Percentiles rank a stretch among this genome's conserved stretches.
Evolutionary conservation across 1,140 invertebrate species (phyloP).

Genomic region (Zaprionus ghesquierei): DNA sequence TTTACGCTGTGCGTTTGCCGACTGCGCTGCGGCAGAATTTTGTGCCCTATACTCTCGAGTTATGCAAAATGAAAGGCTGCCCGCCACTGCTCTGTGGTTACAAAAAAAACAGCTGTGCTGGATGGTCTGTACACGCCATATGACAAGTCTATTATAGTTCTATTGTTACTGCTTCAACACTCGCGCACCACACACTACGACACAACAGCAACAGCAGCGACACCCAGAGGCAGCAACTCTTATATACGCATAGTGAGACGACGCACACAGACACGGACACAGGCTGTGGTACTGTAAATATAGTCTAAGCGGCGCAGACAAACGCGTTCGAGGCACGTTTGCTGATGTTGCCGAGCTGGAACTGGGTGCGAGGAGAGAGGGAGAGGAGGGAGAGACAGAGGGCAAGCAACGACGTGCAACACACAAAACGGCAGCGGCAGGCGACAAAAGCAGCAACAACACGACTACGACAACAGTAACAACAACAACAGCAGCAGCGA

Average conservation of each 20-base stretch:
- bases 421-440: slow-evolving; percentile 12
- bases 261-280: slow-evolving; percentile 11
- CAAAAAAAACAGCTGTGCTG: too few species aligned
- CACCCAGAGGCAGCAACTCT: background rate
- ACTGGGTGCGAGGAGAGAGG: background rate
- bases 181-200: slow-evolving; percentile 29
- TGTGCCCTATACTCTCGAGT: too few species aligned
- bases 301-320: slow-evolving; percentile 47
- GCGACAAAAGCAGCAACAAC: slow-evolving; percentile 16
- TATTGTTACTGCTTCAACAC: slow-evolving; percentile 28
- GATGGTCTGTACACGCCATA: too few species aligned
- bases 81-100: too few species aligned
- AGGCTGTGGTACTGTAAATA: slow-evolving; percentile 17
- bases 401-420: slow-evolving; percentile 35
- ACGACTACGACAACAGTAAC: slow-evolving; percentile 14
- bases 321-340: slow-evolving; percentile 37
- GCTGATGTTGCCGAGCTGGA: background rate
- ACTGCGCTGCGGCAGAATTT: too few species aligned
- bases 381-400: slow-evolving; percentile 15
- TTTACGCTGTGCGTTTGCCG: too few species aligned
- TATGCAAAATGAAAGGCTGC: too few species aligned
- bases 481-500: slow-evolving; percentile 27
- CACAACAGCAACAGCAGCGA: background rate
- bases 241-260: slow-evolving; percentile 6
- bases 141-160: too few species aligned